Evolutionary conservation across 2,888 invertebrate genomes (phyloP), one percentile per base, ranked within the genome.

Genomic region (Meliscaeva auricollis): DNA sequence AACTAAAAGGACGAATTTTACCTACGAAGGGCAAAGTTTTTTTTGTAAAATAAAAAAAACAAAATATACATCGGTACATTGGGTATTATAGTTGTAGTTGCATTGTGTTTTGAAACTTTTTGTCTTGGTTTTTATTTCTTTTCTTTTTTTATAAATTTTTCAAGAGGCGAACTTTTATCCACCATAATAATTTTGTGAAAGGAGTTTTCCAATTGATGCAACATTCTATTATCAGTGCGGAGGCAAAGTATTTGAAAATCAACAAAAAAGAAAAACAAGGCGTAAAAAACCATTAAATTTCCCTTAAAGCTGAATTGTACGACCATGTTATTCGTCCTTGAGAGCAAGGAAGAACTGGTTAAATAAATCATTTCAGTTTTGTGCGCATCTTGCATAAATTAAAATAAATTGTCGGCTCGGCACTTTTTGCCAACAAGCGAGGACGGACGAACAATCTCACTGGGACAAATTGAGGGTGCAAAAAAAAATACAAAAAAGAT

Each of bases 351-450:
- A 48, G 50, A 64, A 70, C 56, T 54, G 66, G 66, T 72, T 82
- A 72, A 77, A 82, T 82, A 82, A 82, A 82, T 82, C 81, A 82
- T 82, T 82, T 76, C 35, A 64, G 32, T 75, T 60, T 66, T 52
- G 50, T 68, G 66, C 60, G 72, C 72, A 82, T 73, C 77, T 77
- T 77, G 77, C 77, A 82, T 82, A 77, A 77, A 82, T 77, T 69
- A 82, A 77, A 77, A 72, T 77, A 82, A 82, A 82, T 82, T 82
- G 82, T 44, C 77, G 82, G 77, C 62, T 72, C 13, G 72, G 72
- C 50, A 77, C 72, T 73, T 72, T 72, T 9, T 13, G 2, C 44
- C n/a, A 72, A 52, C 44, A 44, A 48, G 64, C 48, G 35, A 48
- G 60, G 13, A 32, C 17, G 46, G 46, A 64, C 41, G 62, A 58